Conservation (phyloP, 1,140 invertebrate genomes). For the Ips nitidus region DNA sequence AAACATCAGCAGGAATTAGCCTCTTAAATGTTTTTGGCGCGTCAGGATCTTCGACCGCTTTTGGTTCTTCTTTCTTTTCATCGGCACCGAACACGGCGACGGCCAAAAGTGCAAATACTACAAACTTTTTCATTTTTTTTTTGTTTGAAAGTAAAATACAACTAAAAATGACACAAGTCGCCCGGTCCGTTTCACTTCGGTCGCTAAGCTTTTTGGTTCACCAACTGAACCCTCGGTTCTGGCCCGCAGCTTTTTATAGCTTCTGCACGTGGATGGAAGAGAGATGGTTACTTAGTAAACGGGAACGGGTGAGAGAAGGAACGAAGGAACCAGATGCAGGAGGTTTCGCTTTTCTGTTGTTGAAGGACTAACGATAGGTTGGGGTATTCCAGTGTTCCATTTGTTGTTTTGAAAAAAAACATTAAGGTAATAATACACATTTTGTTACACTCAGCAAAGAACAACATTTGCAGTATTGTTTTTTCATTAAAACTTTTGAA, state of each 20-base stretch:
- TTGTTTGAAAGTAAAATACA: too few relatives aligned
- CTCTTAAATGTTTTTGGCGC: constrained; percentile 71
- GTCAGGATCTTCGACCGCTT: constrained; percentile 49
- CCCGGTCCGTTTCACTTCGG: background rate
- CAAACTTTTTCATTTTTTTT: constrained; percentile 36
- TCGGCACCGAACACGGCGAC: constrained; percentile 55
- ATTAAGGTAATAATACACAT: too few relatives aligned
- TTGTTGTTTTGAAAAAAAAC: too few relatives aligned
- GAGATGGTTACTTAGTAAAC: background rate
- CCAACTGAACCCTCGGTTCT: constrained; percentile 20
- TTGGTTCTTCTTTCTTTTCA: constrained; percentile 57
- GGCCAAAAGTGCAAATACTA: constrained; percentile 26
- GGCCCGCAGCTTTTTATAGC: constrained; percentile 16
- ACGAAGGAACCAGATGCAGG: background rate
- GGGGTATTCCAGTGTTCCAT: too few relatives aligned
- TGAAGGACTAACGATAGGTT: too few relatives aligned
- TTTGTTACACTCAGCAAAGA: too few relatives aligned
- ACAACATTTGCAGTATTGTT: too few relatives aligned
- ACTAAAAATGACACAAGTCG: too few relatives aligned
- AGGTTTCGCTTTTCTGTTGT: background rate
- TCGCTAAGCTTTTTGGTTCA: constrained; percentile 11
- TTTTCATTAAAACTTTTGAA: too few relatives aligned
- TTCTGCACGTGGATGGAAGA: constrained; percentile 11
- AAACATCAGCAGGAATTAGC: constrained; percentile 81
- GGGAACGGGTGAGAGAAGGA: constrained; percentile 12